Conservation (phyloP, 2,888 invertebrate species). For the Drosophila nr. medialis region DNA sequence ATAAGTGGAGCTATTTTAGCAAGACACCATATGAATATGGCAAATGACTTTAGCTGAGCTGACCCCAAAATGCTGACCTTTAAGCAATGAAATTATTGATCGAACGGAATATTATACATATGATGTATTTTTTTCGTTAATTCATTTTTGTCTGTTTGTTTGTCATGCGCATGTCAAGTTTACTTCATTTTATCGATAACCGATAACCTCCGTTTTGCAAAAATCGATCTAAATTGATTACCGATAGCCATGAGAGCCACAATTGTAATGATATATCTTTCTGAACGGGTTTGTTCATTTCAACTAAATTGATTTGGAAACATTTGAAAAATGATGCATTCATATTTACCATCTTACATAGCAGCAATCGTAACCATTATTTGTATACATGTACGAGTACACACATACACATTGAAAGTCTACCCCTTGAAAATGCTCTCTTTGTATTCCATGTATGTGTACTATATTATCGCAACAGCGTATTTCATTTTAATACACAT, state of each 20-base stretch:
- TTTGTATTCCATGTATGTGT: too few species aligned
- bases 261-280: neutral
- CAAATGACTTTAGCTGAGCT: constrained; percentile 8
- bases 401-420: too few species aligned
- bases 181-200: neutral
- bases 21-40: constrained; percentile 45
- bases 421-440: too few species aligned
- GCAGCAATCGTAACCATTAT: neutral
- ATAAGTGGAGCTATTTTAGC: constrained; percentile 33
- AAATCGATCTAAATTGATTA: neutral
- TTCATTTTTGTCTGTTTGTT: neutral
- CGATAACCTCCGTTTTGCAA: neutral
- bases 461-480: neutral
- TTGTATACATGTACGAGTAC: neutral
- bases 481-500: neutral
- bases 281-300: neutral
- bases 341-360: neutral
- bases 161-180: neutral
- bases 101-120: neutral
- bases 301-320: neutral
- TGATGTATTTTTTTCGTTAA: neutral
- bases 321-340: neutral
- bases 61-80: constrained; percentile 36
- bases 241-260: neutral
- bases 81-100: constrained; percentile 6